Percentiles rank a stretch among this genome's conserved stretches.
These are phyloP conservation scores for Plecturocebus donacophilus DNA, from an alignment of 2,113 vertebrate genomes.

Conservation along the genomic window DNA sequence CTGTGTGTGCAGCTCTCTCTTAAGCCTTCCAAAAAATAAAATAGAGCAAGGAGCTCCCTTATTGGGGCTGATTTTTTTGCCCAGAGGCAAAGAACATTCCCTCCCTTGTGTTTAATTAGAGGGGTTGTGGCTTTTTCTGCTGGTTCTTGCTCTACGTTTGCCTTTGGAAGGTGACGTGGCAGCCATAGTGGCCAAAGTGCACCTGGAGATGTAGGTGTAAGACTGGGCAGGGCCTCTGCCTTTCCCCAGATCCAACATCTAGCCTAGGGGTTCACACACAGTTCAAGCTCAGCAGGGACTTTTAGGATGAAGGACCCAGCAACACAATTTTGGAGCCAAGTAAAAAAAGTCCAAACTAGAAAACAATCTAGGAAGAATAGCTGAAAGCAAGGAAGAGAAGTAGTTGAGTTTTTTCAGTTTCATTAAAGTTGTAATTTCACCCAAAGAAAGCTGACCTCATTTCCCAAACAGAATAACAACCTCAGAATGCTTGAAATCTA, in stretches of 20 bases:
- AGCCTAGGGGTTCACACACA: background rate
- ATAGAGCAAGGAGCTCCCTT: background rate
- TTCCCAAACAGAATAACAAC: background rate
- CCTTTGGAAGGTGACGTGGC: background rate
- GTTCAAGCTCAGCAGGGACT: background rate
- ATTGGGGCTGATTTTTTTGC: background rate
- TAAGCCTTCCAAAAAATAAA: slow-evolving; percentile 32
- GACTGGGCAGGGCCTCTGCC: background rate
- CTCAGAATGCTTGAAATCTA: background rate
- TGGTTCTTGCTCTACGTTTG: background rate
- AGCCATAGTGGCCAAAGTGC: background rate
- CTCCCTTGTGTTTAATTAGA: background rate
- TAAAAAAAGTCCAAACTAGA: background rate
- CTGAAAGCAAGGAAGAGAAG: background rate
- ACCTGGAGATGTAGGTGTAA: background rate
- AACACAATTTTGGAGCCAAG: background rate
- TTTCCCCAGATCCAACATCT: background rate
- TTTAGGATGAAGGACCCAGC: background rate
- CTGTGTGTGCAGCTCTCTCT: slow-evolving; percentile 38
- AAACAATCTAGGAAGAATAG: slow-evolving; percentile 6
- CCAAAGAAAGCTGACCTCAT: background rate
- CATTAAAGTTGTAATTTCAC: background rate
- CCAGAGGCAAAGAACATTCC: background rate
- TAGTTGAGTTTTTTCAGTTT: background rate
- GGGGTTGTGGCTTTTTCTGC: background rate